These are phyloP conservation scores for Lutjanus campechanus DNA, from an alignment of 2,797 vertebrate genomes.

Conservation along the genomic window DNA sequence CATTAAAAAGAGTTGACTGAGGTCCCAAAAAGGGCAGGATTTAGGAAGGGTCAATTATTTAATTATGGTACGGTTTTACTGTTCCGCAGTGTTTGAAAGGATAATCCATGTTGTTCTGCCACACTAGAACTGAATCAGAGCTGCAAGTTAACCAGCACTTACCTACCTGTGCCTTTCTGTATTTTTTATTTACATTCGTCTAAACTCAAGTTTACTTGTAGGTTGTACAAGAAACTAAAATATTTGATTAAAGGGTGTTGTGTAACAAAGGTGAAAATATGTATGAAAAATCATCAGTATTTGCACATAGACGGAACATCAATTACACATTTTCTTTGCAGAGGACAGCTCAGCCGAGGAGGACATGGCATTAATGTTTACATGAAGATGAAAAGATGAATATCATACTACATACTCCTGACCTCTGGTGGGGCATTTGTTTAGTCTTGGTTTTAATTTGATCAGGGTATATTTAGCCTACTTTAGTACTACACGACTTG, in stretches of 20 bases:
- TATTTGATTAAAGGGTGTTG: neutral
- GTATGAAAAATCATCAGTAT: too few relatives aligned
- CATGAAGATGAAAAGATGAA: neutral
- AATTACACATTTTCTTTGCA: too few relatives aligned
- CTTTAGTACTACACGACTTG: neutral
- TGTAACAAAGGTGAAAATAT: too few relatives aligned
- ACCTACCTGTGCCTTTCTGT: neutral
- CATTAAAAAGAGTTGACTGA: too few relatives aligned
- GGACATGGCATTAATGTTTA: too few relatives aligned
- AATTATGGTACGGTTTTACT: neutral
- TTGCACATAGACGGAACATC: too few relatives aligned
- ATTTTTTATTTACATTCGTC: neutral
- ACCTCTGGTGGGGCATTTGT: neutral
- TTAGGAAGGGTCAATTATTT: neutral
- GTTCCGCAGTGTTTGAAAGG: neutral
- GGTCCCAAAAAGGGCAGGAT: too few relatives aligned
- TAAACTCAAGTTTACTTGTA: too few relatives aligned
- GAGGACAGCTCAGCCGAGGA: too few relatives aligned
- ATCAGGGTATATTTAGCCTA: neutral
- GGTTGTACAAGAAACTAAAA: neutral
- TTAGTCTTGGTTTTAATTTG: neutral
- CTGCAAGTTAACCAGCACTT: neutral
- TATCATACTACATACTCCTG: neutral
- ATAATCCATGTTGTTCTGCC: neutral
- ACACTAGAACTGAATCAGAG: neutral